Percentiles rank a stretch among this genome's conserved stretches.
Evolutionary conservation across 2,113 vertebrate genomes (phyloP).

Genomic region (Melospiza melodia): DNA sequence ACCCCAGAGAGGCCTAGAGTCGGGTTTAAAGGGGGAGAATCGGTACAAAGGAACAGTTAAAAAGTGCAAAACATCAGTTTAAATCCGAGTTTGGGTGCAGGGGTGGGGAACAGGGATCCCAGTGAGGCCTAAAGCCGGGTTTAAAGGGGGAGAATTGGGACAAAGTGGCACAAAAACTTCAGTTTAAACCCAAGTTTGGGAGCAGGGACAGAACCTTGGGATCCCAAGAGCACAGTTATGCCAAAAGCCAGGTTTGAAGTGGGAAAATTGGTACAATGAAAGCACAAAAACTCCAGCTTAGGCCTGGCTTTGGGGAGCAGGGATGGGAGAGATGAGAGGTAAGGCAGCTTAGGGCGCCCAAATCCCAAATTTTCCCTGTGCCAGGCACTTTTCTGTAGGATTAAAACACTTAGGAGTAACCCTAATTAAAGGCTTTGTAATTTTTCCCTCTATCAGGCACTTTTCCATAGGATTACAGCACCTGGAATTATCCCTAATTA

Average conservation of each 20-base stretch:
- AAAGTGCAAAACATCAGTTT: rapidly evolving
- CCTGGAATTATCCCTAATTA: background rate
- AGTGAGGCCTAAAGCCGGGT: rapidly evolving
- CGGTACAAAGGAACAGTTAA: background rate
- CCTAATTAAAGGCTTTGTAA: rapidly evolving
- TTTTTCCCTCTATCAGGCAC: background rate
- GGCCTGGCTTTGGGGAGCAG: background rate
- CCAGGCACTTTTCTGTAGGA: background rate
- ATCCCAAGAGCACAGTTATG: background rate
- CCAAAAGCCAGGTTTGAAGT: background rate
- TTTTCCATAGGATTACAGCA: background rate
- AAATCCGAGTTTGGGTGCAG: background rate
- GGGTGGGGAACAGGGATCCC: too few species aligned
- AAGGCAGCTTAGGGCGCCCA: background rate
- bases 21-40: background rate
- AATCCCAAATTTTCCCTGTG: background rate
- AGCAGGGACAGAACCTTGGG: background rate
- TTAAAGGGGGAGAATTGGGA: background rate
- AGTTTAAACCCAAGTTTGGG: rapidly evolving
- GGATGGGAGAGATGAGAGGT: background rate
- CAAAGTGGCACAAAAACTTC: background rate
- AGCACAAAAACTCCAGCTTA: background rate
- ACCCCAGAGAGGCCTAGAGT: background rate
- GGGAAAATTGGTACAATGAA: background rate
- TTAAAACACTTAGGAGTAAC: rapidly evolving